Conservation (phyloP, 1,140 invertebrate species). For the Anastrepha obliqua region DNA sequence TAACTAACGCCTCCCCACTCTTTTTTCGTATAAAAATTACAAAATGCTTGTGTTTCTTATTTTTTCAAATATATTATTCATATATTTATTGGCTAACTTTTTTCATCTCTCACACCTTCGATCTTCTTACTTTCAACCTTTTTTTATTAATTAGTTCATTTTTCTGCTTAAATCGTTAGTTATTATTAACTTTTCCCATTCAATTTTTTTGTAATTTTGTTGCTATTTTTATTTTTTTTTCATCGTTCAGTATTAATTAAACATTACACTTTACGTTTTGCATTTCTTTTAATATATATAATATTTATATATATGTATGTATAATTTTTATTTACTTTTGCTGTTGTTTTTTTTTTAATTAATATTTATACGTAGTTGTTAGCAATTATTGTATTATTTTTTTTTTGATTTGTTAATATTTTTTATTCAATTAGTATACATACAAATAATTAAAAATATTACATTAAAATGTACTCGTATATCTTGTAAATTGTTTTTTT, state of each 20-base stretch:
- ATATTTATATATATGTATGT: slow-evolving; percentile 8
- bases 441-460: slow-evolving; percentile 75
- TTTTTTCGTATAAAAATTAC: neutral
- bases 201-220: slow-evolving; percentile 56
- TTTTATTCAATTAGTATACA: slow-evolving; percentile 68
- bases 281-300: neutral
- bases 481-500: slow-evolving; percentile 58
- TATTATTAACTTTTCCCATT: slow-evolving; percentile 61
- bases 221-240: slow-evolving; percentile 42
- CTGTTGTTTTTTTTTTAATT: slow-evolving; percentile 62
- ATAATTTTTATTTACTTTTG: slow-evolving; percentile 57
- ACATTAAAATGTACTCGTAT: slow-evolving; percentile 74
- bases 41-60: slow-evolving; percentile 21
- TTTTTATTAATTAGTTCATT: slow-evolving; percentile 61
- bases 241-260: slow-evolving; percentile 6
- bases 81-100: slow-evolving; percentile 74
- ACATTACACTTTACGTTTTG: slow-evolving; percentile 62
- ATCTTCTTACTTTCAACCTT: slow-evolving; percentile 60
- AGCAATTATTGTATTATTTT: slow-evolving; percentile 63
- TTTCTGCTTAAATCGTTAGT: slow-evolving; percentile 61
- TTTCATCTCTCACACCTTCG: slow-evolving; percentile 56
- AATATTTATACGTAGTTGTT: slow-evolving; percentile 38
- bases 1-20: no score
- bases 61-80: slow-evolving; percentile 73
- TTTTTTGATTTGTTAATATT: slow-evolving; percentile 64